A percentile compares a stretch with the other conserved stretches of the same genome.
Evolutionary conservation across 1,140 invertebrate genomes (phyloP).

Genomic region (Ylistrum balloti): DNA sequence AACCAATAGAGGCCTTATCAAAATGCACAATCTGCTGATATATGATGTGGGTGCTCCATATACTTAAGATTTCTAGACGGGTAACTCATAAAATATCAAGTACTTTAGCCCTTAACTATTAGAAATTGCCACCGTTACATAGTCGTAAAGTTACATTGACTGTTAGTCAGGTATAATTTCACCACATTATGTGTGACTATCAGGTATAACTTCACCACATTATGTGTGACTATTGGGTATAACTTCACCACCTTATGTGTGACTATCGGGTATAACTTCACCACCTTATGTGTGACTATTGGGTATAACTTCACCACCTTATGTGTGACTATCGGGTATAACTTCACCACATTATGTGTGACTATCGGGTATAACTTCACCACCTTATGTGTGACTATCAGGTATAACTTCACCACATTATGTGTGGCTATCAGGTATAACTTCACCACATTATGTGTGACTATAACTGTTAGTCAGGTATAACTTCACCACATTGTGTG

Average conservation of each 20-base stretch:
- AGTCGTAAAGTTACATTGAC: slow-evolving; percentile 1
- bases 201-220: neutral
- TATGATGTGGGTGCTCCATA: neutral
- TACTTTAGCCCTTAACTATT: neutral
- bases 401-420: too few species aligned
- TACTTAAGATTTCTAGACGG: neutral
- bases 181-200: neutral
- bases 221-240: neutral
- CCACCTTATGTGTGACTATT: neutral
- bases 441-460: too few species aligned
- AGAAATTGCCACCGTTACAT: slow-evolving; percentile 4
- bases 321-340: too few species aligned
- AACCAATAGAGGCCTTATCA: slow-evolving; percentile 3
- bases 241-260: neutral
- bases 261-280: neutral
- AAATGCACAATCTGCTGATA: neutral
- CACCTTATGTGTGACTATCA: too few species aligned
- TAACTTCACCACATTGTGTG: too few species aligned
- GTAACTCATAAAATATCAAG: slow-evolving; percentile 34
- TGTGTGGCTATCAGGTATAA: too few species aligned
- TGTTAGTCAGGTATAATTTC: neutral
- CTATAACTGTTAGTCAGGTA: too few species aligned
- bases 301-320: too few species aligned
- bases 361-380: too few species aligned
- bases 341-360: too few species aligned